Base-by-base conservation (phyloP, 1,140 invertebrate species). In the Tetragnatha versicolor region DNA sequence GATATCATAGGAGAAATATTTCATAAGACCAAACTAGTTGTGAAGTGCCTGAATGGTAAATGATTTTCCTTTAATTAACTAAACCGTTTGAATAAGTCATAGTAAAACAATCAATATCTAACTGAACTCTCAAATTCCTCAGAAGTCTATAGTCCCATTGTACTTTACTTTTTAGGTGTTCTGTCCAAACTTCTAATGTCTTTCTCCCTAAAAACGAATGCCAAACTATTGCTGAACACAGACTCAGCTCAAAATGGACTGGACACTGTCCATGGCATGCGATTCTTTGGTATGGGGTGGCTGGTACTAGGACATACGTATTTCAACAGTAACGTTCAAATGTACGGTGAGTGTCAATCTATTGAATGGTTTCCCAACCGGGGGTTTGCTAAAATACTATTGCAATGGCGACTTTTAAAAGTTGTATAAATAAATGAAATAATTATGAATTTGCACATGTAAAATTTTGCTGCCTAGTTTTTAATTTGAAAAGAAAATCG, bases 271-370 rank as follows among this genome's bases (percentile, higher is more conserved):
- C 93, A 95, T 82, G 93, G 93, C 2, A 87, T 95, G 53, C 88
- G 93, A 55, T 94, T 96, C 55, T 86, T 96, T 79, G 94, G 93
- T 3, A 90, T 96, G 79, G 88, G 91, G 1, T 97, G 95, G 95
- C 93, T 96, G 20, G 93, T 97, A 80, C 89, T 96, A 88, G 95
- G 95, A 3, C 94, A 97, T 84, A 93, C 93, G 0, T 94, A 94
- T 85, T 87, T 94, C 20, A 91, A 93, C 83, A 81, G 69, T 29
- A 81, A 81, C 47, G 49, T 80, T 42, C 77, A 81, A n/a, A 72
- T 81, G 49, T 72, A 73, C 35, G 69, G 80, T 81, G 60, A 63
- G 69, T 37, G 20, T 20, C 6, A 20, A 55, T 10, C 51, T 27
- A n/a, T n/a, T 20, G 7, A 10, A 7, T 10, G 20, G 6, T 55